Percentiles rank a stretch among this genome's conserved stretches.
These are phyloP conservation scores for Anguilla pacifica DNA, from an alignment of 2,797 vertebrate genomes.

Conservation along the genomic window DNA sequence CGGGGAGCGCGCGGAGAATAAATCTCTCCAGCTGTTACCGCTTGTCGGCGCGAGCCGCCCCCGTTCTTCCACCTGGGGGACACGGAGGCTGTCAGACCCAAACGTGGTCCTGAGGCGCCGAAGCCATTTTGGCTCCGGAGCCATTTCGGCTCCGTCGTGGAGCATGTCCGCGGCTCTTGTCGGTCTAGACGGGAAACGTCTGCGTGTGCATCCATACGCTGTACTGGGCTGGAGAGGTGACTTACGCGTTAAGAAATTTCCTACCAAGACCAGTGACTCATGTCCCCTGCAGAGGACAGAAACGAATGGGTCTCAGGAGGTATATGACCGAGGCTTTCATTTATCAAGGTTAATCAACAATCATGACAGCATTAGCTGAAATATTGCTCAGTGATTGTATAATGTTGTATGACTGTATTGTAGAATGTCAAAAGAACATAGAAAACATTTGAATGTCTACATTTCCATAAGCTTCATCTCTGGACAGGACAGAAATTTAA, in stretches of 20 bases:
- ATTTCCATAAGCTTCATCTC: too few relatives aligned
- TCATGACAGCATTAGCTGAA: neutral
- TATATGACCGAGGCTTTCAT: neutral
- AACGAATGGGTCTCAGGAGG: too few relatives aligned
- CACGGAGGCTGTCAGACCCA: neutral
- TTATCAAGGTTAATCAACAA: neutral
- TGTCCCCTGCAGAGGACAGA: too few relatives aligned
- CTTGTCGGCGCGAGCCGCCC: neutral
- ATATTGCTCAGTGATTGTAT: neutral
- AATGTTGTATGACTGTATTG: neutral
- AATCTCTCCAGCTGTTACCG: constrained; percentile 15
- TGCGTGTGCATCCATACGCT: neutral
- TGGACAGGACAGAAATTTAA: too few relatives aligned
- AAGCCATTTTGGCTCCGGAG: neutral
- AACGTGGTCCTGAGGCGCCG: neutral
- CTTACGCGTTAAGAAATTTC: neutral
- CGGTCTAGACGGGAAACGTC: neutral
- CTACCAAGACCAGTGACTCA: too few relatives aligned
- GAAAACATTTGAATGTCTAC: too few relatives aligned
- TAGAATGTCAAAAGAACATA: neutral
- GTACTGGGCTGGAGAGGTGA: neutral
- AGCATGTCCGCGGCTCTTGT: neutral
- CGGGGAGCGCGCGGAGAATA: neutral
- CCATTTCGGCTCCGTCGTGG: neutral
- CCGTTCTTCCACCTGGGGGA: neutral